A percentile compares a stretch with the other conserved stretches of the same genome.
These are phyloP conservation scores for Palythoa caribaeorum DNA, from an alignment of 92 coral and sea anemone species.

Conservation along the genomic window DNA sequence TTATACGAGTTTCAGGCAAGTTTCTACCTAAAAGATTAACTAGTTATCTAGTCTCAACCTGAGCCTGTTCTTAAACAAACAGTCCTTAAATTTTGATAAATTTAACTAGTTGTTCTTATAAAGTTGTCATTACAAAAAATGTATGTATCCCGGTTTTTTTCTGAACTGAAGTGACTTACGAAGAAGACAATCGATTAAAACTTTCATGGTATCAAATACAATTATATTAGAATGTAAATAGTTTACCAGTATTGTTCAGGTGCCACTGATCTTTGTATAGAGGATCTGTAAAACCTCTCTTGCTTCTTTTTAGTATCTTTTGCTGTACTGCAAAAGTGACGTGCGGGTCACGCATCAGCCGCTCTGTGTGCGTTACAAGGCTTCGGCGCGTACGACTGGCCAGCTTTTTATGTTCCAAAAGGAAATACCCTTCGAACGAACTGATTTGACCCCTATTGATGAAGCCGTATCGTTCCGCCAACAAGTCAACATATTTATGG, in stretches of 20 bases:
- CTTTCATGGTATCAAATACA: not conserved
- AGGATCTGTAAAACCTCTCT: conserved; percentile 85
- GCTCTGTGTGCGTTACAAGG: conserved; percentile 66
- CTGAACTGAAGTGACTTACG: not conserved
- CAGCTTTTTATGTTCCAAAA: conserved; percentile 78
- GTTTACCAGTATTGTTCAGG: conserved; percentile 88
- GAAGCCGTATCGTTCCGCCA: conserved; percentile 84
- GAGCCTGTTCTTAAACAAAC: too few relatives aligned
- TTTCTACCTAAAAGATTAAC: too few relatives aligned
- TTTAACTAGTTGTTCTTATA: too few relatives aligned
- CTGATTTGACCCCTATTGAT: conserved; percentile 79
- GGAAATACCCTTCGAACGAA: conserved; percentile 76
- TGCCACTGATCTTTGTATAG: conserved; percentile 91
- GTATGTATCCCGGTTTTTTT: too few relatives aligned
- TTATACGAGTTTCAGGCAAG: too few relatives aligned
- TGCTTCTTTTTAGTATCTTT: conserved; percentile 77
- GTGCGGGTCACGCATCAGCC: conserved; percentile 77
- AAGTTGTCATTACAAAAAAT: too few relatives aligned
- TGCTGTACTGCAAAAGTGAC: conserved; percentile 88
- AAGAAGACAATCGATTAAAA: not conserved
- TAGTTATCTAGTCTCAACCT: too few relatives aligned
- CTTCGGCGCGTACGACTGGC: conserved; percentile 76
- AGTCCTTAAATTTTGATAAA: too few relatives aligned
- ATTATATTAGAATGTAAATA: not conserved
- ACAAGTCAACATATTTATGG: conserved; percentile 79